A percentile compares a stretch with the other conserved stretches of the same genome.
Conservation (phyloP, 2,888 invertebrate genomes). For the Philereme vetulata region DNA sequence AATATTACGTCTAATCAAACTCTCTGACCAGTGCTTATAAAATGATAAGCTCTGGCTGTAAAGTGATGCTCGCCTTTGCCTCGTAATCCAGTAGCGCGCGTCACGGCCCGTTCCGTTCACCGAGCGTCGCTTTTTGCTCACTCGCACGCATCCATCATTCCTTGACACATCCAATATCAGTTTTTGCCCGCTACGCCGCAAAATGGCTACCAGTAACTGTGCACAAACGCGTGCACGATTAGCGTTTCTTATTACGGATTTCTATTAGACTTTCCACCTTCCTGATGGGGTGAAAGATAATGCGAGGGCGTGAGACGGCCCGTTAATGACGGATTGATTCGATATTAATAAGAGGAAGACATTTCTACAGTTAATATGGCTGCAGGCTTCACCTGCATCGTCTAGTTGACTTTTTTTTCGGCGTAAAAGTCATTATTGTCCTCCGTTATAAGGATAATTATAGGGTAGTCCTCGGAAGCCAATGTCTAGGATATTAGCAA, state of each 20-base stretch:
- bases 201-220: conserved; percentile 67
- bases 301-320: conserved; percentile 75
- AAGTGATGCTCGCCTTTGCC: conserved; percentile 21
- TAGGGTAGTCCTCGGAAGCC: conserved; percentile 34
- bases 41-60: too few relatives aligned
- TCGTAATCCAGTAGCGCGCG: conserved; percentile 45
- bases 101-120: conserved; percentile 71
- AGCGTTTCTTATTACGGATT: conserved; percentile 80
- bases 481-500: conserved; percentile 39
- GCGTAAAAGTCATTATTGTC: conserved; percentile 38
- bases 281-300: conserved; percentile 81
- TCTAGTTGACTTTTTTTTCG: conserved; percentile 58
- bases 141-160: conserved; percentile 76
- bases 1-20: too few relatives aligned
- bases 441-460: conserved; percentile 36
- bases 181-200: conserved; percentile 70
- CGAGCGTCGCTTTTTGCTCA: conserved; percentile 62
- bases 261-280: conserved; percentile 82
- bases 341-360: conserved; percentile 76
- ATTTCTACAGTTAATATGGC: conserved; percentile 35
- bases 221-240: conserved; percentile 69
- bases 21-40: too few relatives aligned
- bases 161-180: conserved; percentile 82
- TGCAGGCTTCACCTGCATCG: conserved; percentile 48
- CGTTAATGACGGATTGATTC: conserved; percentile 81